These are phyloP conservation scores for Epirrhoe tristata DNA, from an alignment of 2,888 invertebrate genomes.

Conservation along the genomic window DNA sequence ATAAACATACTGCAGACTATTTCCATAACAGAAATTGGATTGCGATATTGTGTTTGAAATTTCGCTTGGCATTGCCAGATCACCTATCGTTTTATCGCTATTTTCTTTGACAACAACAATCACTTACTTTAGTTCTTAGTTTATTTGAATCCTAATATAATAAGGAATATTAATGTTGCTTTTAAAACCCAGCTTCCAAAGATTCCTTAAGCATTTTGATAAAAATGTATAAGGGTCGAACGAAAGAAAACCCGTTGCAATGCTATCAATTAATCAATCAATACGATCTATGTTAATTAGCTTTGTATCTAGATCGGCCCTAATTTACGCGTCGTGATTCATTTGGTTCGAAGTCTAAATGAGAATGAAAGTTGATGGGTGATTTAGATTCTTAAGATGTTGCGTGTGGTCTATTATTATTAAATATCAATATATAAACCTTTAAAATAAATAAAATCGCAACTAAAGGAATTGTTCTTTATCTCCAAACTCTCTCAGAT, in stretches of 20 bases:
- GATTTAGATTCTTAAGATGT: conserved; percentile 54
- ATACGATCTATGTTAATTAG: conserved; percentile 33
- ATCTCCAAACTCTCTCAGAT: too few species aligned
- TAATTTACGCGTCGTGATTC: conserved; percentile 60
- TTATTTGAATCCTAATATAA: too few species aligned
- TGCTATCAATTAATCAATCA: conserved; percentile 23
- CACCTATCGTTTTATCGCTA: background rate
- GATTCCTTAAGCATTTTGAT: background rate
- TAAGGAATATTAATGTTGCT: too few species aligned
- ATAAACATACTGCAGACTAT: background rate
- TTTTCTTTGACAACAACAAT: too few species aligned
- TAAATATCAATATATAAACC: too few species aligned
- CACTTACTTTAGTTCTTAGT: too few species aligned
- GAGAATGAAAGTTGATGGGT: conserved; percentile 67
- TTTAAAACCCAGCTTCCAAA: background rate
- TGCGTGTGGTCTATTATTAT: conserved; percentile 65
- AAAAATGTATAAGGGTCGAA: background rate
- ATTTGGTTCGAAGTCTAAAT: conserved; percentile 60
- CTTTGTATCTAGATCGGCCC: conserved; percentile 38
- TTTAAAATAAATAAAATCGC: too few species aligned
- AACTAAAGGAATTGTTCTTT: too few species aligned
- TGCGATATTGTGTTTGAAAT: background rate
- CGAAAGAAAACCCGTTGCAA: conserved; percentile 25
- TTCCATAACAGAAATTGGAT: conserved; percentile 2
- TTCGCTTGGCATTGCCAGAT: background rate